Percentiles rank a stretch among this genome's conserved stretches.
These are phyloP conservation scores for Urechis unicinctus DNA, from an alignment of 2,888 invertebrate species.

Conservation along the genomic window DNA sequence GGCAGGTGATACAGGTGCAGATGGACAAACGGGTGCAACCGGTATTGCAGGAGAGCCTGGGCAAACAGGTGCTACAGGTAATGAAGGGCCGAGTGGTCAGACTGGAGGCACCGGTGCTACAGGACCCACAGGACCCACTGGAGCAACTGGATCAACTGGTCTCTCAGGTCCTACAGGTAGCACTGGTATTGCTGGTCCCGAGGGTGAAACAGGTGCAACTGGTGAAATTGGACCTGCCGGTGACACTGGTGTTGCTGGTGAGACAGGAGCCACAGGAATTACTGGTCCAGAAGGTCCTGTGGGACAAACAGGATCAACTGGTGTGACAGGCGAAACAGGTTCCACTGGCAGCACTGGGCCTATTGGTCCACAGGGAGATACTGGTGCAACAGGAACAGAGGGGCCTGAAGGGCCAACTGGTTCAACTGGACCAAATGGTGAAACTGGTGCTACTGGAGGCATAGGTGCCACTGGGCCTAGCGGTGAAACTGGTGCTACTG, in stretches of 20 bases:
- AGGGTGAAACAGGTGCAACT: constrained; percentile 10
- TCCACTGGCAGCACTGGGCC: background rate
- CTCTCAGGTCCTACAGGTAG: constrained; percentile 58
- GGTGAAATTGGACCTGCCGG: constrained; percentile 18
- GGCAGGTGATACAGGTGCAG: too few species aligned
- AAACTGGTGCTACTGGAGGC: constrained; percentile 1
- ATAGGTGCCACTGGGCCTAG: background rate
- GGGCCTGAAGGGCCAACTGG: constrained; percentile 55
- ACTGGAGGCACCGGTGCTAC: constrained; percentile 57
- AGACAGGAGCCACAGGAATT: constrained; percentile 52
- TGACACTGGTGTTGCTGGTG: constrained; percentile 12
- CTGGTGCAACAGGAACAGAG: constrained; percentile 32
- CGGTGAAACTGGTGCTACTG: background rate
- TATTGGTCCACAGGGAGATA: background rate
- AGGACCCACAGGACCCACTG: constrained; percentile 63
- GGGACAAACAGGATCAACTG: constrained; percentile 59
- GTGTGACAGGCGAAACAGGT: background rate
- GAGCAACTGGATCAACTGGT: constrained; percentile 66
- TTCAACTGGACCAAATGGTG: constrained; percentile 40
- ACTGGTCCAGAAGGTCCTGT: constrained; percentile 53
- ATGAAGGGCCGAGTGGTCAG: constrained; percentile 1
- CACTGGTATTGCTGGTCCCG: constrained; percentile 10
- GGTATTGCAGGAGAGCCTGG: too few species aligned
- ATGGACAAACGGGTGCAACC: too few species aligned
- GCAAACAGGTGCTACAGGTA: constrained; percentile 12